Base-by-base conservation (phyloP, 1,140 invertebrate species). In the Pogonomyrmex californicus region DNA sequence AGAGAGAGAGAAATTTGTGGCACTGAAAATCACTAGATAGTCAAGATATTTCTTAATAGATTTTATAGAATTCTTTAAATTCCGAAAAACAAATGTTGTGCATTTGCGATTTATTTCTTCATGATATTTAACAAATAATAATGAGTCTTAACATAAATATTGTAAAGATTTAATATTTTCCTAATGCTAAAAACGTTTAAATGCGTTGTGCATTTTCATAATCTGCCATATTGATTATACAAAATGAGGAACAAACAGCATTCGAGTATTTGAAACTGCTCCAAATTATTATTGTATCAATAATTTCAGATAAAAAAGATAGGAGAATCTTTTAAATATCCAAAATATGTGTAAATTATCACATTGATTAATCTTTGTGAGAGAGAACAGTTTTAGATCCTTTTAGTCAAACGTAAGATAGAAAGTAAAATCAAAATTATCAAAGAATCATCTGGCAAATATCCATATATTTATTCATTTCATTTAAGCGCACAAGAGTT, bases 201-300 rank as follows among this genome's bases (percentile, higher is more conserved):
- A 60, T 49, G 23, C 17, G 4, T 14, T 38, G 23, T 58, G 38
- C 12, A 5, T 78, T 77, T 47, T 77, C 33, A 9, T 10, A n/a
- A 14, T 33, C 30, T 76, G n/a, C 41, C 38, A 23, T 23, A 23
- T 63, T 88, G 81, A 78, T 88, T 4, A 58, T 49, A 68, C 4
- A 36, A 75, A 79, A 86, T 68, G 73, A 89, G 51, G 86, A 85
- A 88, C 30, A 73, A 88, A 79, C 41, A 49, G 17, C 5, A 38
- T 60, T 30, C 33, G 44, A 51, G 44, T 23, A 85, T 58, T 88
- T 89, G 88, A 85, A 85, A 87, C 79, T 65, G 54, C 41, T 88
- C 87, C 81, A 89, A 82, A 63, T 51, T 66, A 79, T 86, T 68
- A 47, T 89, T 83, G 51, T 44, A 82, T 79, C 68, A 89, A 44